Percentiles rank a stretch among this genome's conserved stretches.
phyloP scores from a whole-genome alignment of 1,140 invertebrate species.

The Panulirus ornatus region DNA sequence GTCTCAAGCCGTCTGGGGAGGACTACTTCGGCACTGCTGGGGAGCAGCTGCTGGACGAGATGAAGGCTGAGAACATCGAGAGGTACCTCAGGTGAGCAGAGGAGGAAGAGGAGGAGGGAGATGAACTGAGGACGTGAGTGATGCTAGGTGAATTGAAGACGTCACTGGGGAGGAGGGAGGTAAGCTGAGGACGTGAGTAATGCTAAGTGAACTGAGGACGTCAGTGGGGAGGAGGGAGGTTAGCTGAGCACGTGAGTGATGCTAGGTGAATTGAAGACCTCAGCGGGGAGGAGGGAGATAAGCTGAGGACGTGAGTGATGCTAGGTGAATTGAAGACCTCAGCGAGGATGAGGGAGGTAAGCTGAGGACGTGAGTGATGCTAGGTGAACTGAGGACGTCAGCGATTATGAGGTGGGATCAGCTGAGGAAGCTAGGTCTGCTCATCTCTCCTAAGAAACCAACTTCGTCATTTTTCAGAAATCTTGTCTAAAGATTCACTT shows the following conservation, averaged over 20 bases:
- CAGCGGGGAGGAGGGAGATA: neutral
- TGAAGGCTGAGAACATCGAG: slow-evolving; percentile 53
- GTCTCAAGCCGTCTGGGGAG: slow-evolving; percentile 1
- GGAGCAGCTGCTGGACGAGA: slow-evolving; percentile 43
- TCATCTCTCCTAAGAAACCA: no score
- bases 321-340: no score
- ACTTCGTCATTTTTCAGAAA: no score
- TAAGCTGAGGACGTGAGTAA: no score
- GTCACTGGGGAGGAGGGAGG: no score
- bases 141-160: no score
- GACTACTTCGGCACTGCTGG: slow-evolving; percentile 59
- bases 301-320: no score
- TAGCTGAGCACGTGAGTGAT: no score
- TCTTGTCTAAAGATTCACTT: no score
- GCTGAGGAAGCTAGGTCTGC: neutral
- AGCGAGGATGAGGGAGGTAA: no score
- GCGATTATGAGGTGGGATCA: neutral
- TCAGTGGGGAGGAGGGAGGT: no score
- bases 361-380: neutral
- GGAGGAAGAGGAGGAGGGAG: neutral
- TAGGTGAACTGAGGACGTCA: neutral
- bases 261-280: neutral
- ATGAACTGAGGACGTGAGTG: neutral
- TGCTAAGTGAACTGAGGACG: no score
- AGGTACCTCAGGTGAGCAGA: slow-evolving; percentile 37